Conservation (phyloP, 2,888 invertebrate species). For the Erebia palarica region DNA sequence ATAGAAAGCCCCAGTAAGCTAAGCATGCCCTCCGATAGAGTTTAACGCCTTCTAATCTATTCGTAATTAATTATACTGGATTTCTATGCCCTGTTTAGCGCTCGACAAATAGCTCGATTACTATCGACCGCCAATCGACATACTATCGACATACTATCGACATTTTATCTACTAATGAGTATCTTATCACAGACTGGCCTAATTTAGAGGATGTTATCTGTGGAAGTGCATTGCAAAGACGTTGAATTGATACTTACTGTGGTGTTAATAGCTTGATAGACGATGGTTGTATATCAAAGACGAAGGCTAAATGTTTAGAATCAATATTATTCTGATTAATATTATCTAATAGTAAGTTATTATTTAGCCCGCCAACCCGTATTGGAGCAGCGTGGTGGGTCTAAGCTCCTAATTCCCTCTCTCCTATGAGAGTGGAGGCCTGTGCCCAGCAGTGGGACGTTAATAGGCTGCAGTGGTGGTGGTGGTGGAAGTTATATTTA, state of each 20-base stretch:
- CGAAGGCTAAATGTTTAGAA: too few relatives aligned
- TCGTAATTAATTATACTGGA: constrained; percentile 26
- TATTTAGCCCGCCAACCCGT: too few relatives aligned
- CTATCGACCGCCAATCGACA: constrained; percentile 17
- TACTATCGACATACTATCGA: constrained; percentile 28
- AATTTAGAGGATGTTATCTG: constrained; percentile 13
- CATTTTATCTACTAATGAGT: constrained; percentile 26
- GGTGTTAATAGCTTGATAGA: neutral
- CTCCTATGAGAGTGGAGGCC: too few relatives aligned
- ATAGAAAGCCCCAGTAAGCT: constrained; percentile 1
- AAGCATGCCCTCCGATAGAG: neutral
- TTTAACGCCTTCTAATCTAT: constrained; percentile 19
- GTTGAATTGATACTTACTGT: neutral
- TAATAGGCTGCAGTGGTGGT: too few relatives aligned
- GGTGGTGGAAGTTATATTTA: too few relatives aligned
- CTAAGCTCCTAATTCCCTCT: too few relatives aligned
- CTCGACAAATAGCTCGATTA: constrained; percentile 34
- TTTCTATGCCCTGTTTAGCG: constrained; percentile 21
- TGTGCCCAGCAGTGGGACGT: too few relatives aligned
- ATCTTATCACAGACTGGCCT: constrained; percentile 19
- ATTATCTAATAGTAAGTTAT: too few relatives aligned
- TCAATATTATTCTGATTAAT: too few relatives aligned
- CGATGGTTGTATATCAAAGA: too few relatives aligned
- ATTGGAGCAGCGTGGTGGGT: too few relatives aligned
- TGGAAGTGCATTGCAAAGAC: neutral